These are phyloP conservation scores for Porites cylindrica DNA, from an alignment of 92 coral and sea anemone species.

Conservation along the genomic window DNA sequence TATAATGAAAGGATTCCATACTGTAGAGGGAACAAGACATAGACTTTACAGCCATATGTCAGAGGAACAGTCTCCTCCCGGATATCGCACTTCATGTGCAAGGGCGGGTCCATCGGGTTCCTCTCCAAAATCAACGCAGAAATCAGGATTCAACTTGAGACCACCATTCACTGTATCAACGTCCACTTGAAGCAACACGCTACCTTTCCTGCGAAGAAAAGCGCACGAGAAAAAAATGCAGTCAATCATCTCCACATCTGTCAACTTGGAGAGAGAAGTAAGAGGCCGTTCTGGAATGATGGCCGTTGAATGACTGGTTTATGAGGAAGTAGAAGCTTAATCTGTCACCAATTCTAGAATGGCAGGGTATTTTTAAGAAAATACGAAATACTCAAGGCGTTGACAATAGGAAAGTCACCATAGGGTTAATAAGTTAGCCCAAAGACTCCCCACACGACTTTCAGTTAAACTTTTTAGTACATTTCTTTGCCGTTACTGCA, in stretches of 20 bases:
- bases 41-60: constrained; percentile 85
- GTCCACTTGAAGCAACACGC: constrained; percentile 87
- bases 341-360: background rate
- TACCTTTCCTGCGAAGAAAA: constrained; percentile 82
- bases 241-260: background rate
- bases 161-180: constrained; percentile 94
- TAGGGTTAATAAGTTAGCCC: background rate
- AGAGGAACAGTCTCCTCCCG: constrained; percentile 99
- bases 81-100: constrained; percentile 98
- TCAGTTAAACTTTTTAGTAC: too few relatives aligned
- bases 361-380: background rate
- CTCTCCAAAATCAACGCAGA: constrained; percentile 96
- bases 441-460: too few relatives aligned
- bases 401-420: background rate
- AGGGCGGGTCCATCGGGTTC: constrained; percentile 97
- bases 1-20: background rate
- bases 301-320: background rate
- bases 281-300: background rate
- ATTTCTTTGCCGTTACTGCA: too few relatives aligned
- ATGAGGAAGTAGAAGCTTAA: background rate
- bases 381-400: background rate
- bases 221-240: background rate
- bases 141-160: constrained; percentile 85
- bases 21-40: background rate
- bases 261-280: background rate